These are phyloP conservation scores for Cotesia congregata DNA, from an alignment of 2,888 invertebrate species.

Conservation along the genomic window DNA sequence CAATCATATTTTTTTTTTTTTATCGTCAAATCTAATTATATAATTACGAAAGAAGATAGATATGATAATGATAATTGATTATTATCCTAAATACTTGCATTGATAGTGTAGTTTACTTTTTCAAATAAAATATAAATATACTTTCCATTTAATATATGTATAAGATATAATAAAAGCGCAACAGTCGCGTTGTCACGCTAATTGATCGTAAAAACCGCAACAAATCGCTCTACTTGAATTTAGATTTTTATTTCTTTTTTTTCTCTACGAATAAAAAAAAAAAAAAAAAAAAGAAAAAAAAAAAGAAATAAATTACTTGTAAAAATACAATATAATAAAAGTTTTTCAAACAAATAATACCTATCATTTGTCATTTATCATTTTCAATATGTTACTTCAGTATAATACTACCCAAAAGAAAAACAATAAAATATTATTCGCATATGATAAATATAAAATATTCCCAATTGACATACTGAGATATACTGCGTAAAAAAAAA, in stretches of 20 bases:
- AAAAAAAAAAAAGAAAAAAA: not conserved
- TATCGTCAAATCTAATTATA: not conserved
- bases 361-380: too few species aligned
- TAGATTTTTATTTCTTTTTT: not conserved
- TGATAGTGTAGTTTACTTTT: too few species aligned
- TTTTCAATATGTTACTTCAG: not conserved
- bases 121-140: not conserved
- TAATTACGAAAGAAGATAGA: not conserved
- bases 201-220: not conserved
- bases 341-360: too few species aligned
- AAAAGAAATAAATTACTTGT: too few species aligned
- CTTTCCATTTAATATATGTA: not conserved
- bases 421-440: not conserved
- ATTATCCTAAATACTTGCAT: constrained; percentile 1
- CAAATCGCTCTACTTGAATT: not conserved
- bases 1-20: constrained; percentile 1
- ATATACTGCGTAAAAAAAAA: not conserved
- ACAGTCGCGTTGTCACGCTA: not conserved
- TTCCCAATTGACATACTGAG: not conserved
- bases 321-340: too few species aligned
- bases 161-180: not conserved
- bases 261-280: too few species aligned
- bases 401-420: not conserved
- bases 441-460: not conserved
- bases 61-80: not conserved